Evolutionary conservation across 2,888 invertebrate species (phyloP).

Genomic region (Volucella inflata): DNA sequence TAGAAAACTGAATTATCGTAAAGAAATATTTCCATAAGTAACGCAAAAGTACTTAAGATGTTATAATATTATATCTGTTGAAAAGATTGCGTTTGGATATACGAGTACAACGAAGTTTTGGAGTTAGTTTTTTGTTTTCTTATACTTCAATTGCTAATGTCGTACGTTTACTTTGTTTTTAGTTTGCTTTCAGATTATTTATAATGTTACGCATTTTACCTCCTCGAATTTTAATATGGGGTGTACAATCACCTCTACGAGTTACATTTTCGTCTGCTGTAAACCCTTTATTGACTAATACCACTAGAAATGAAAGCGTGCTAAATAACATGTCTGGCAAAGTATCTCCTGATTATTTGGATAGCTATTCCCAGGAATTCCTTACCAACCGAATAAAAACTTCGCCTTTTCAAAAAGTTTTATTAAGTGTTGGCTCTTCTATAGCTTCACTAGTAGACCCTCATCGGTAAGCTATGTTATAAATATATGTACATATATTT

Average conservation of each 20-base stretch:
- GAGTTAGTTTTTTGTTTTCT: no score
- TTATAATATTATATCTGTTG: no score
- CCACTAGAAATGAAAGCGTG: background rate
- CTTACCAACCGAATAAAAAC: constrained; percentile 87
- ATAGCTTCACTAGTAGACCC: constrained; percentile 92
- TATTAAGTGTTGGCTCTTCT: constrained; percentile 95
- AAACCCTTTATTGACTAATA: constrained; percentile 7
- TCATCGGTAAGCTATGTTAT: constrained; percentile 83
- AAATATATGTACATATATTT: background rate
- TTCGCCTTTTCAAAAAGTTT: constrained; percentile 89
- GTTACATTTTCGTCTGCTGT: constrained; percentile 20
- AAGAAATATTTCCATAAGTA: no score
- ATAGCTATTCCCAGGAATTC: constrained; percentile 87
- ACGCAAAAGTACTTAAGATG: no score
- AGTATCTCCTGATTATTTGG: constrained; percentile 76
- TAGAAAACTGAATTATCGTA: no score
- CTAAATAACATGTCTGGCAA: background rate
- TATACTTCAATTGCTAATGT: no score
- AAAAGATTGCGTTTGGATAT: no score
- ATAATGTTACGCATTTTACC: constrained; percentile 37
- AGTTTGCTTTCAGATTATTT: background rate
- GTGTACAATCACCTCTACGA: background rate
- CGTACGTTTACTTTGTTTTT: background rate
- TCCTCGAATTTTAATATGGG: background rate
- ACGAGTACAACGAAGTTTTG: no score